Conservation (phyloP, 1,140 invertebrate genomes). For the Propsilocerus akamusi region DNA sequence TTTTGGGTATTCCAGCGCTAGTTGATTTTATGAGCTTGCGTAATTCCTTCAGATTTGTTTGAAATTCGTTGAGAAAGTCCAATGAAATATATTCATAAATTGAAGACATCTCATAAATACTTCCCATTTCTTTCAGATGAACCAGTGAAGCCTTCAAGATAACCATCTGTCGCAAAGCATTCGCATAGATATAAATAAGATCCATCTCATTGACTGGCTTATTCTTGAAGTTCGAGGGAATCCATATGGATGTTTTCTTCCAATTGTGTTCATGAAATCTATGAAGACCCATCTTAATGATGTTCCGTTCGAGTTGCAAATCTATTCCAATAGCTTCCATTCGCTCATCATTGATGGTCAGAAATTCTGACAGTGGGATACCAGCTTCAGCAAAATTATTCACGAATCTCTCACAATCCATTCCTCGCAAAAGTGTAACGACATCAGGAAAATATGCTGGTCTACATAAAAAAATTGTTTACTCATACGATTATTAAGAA, state of each 20-base stretch:
- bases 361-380: constrained; percentile 23
- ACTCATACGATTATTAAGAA: neutral
- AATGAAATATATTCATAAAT: neutral
- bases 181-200: neutral
- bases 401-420: constrained; percentile 18
- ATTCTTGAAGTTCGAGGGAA: neutral
- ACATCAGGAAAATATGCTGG: constrained; percentile 27
- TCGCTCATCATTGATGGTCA: constrained; percentile 21
- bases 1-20: neutral
- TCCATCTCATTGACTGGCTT: neutral
- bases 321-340: constrained; percentile 20
- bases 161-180: neutral
- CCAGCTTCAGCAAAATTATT: constrained; percentile 17
- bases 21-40: neutral
- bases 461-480: constrained; percentile 10
- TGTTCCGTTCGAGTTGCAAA: constrained; percentile 23
- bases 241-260: neutral
- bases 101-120: neutral
- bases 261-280: constrained; percentile 16
- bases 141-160: neutral
- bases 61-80: neutral
- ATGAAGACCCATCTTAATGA: constrained; percentile 23
- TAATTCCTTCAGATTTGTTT: neutral
- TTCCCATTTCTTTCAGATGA: neutral
- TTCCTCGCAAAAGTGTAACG: constrained; percentile 19